Base-by-base conservation (phyloP, 2,797 vertebrate species). In the Salmo trutta region DNA sequence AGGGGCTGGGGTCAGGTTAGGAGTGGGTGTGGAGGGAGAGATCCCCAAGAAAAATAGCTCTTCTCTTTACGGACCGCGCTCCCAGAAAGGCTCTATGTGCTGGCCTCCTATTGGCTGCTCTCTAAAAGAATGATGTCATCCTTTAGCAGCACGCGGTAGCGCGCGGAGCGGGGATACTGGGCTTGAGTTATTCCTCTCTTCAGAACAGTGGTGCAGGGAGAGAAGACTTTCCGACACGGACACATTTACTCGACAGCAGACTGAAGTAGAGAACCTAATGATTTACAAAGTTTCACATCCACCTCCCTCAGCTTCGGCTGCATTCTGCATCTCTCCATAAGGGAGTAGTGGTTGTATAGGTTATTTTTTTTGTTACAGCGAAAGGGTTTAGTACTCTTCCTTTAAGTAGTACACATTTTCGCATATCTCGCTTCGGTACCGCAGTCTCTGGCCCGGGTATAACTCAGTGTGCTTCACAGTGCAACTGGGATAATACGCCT, bases 121-220 rank as follows among this genome's bases (percentile, higher is more conserved):
- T 71, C 78, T 83, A 81, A 93, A 94, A 88, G 66, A 93, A 96
- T 95, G 95, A 94, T 90, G 92, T 92, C 96, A 98, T 96, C 86
- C 85, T 85, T 89, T 76, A 87, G 82, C 84, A 51, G 59, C 62
- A 54, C 67, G 82, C 16, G 86, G 77, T 87, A 78, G 59, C 62
- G 69, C 51, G 33, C 41, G 27, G 21, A 41, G 68, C 10, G 41
- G 41, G 41, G 41, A 2, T 52, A 31, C 64, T 7, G 53, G 10
- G 41, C 36, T 19, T 29, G 2, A 15, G 70, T 64, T 27, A 21
- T 24, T 24, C 21, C 21, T 27, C 41, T 72, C 51, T 14, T 47
- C 41, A 24, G 53, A 6, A 41, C 33, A 24, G 33, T 47, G 41
- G 17, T 41, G 68, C 33, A 70, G 33, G 21, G 68, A 70, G 68